These are phyloP conservation scores for Collichthys lucidus DNA, from an alignment of 2,113 vertebrate genomes.

Conservation along the genomic window DNA sequence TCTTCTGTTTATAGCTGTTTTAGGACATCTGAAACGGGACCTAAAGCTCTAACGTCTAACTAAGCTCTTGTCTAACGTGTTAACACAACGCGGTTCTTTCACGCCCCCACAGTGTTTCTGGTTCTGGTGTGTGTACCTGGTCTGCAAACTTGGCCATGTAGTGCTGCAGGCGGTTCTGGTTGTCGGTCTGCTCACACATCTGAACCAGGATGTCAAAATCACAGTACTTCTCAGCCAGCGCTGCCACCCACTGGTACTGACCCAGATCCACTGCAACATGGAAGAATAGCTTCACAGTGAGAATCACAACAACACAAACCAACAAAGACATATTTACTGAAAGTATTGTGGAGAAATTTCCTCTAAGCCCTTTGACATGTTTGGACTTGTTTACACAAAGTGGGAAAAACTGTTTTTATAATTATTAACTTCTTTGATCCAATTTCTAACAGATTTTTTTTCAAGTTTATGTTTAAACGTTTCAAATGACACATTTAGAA, in stretches of 20 bases:
- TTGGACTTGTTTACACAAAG: too few relatives aligned
- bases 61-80: neutral
- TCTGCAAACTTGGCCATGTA: conserved; percentile 97
- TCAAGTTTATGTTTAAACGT: too few relatives aligned
- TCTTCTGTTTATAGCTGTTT: too few relatives aligned
- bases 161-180: conserved; percentile 92
- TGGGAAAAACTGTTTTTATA: too few relatives aligned
- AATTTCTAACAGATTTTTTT: too few relatives aligned
- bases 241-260: conserved; percentile 92
- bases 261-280: conserved; percentile 89
- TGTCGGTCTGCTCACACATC: conserved; percentile 95
- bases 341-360: too few relatives aligned
- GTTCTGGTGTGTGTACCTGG: conserved; percentile 84
- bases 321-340: neutral
- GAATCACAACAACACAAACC: neutral
- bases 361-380: too few relatives aligned
- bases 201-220: conserved; percentile 98
- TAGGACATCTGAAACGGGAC: too few relatives aligned
- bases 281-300: neutral
- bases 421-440: too few relatives aligned
- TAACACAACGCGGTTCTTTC: too few relatives aligned
- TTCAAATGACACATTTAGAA: too few relatives aligned
- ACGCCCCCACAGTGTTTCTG: neutral
- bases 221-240: conserved; percentile 96
- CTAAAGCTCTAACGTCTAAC: too few relatives aligned